Evolutionary conservation across 2,113 vertebrate species (phyloP), one percentile per base, ranked within the genome.

Genomic region (Pelobates fuscus): DNA sequence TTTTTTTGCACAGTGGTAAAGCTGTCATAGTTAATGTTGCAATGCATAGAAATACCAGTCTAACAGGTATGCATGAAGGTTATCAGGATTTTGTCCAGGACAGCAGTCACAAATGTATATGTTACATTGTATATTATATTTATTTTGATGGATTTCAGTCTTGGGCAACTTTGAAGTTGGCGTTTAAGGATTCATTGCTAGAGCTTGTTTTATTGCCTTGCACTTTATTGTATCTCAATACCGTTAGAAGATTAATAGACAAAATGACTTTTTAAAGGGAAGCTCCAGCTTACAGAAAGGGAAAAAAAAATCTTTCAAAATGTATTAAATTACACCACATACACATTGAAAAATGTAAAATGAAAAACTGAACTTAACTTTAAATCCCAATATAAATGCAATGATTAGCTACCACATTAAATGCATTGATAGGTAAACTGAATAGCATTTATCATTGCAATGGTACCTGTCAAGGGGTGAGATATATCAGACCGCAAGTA

Each of bases 31-130:
- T 63, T 32, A 37, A 63, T 63, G 60, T 21, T 8, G 60, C 5
- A 14, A 32, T 63, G 17, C 60, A 63, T 21, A 63, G 60, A 63
- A 63, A 63, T 63, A 37, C 21, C 60, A 63, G 10, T n/a, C n/a
- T n/a, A 32, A 11, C 29, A 32, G 60, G 29, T 20, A 21, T 15
- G 12, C 5, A 63, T 32, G 60, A 63, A 63, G 60, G 17, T 63
- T 63, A 63, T 29, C 8, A 6, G 18, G 27, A 37, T 37, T 63
- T 25, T 63, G 29, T 30, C 27, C 30, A 37, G 6, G 18, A 17
- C 24, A 63, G 27, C 27, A 63, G 23, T 63, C 27, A 63, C 32
- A 37, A 63, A 63, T 32, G 10, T 20, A 23, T 63, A 10, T 63
- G 60, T 63, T 61, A 61, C 25, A 6, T 61, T 29, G 3, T 27